Conservation (phyloP, 2,797 vertebrate species). For the Dicrostonyx torquatus region DNA sequence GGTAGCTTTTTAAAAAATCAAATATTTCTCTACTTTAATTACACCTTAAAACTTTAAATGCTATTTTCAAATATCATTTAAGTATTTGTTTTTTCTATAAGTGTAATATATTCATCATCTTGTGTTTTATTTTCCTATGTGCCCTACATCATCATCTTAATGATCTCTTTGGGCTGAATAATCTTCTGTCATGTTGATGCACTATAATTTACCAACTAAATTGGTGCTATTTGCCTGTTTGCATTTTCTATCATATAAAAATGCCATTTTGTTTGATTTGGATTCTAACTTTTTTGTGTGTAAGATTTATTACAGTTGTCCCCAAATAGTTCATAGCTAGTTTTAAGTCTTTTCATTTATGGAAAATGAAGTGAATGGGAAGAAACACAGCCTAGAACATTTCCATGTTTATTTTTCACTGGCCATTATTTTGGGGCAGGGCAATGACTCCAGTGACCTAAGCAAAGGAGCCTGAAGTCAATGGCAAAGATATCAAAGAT, state of each 20-base stretch:
- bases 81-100: slow-evolving; percentile 28
- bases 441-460: neutral
- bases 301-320: slow-evolving; percentile 31
- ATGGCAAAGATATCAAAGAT: neutral
- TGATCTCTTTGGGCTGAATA: slow-evolving; percentile 34
- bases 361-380: neutral
- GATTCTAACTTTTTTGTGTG: neutral
- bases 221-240: slow-evolving; percentile 42
- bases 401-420: slow-evolving; percentile 28
- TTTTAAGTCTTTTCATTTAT: slow-evolving; percentile 30
- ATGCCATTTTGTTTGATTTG: slow-evolving; percentile 54
- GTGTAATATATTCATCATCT: slow-evolving; percentile 1
- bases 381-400: slow-evolving; percentile 5
- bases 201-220: slow-evolving; percentile 30
- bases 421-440: neutral
- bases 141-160: slow-evolving; percentile 17
- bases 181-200: slow-evolving; percentile 38
- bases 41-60: neutral
- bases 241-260: slow-evolving; percentile 42
- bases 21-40: neutral
- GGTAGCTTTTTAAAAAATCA: neutral
- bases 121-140: slow-evolving; percentile 25
- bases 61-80: slow-evolving; percentile 38
- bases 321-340: slow-evolving; percentile 26
- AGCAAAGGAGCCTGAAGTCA: neutral